Base-by-base conservation (phyloP, 2,113 vertebrate genomes). In the Ahaetulla prasina region DNA sequence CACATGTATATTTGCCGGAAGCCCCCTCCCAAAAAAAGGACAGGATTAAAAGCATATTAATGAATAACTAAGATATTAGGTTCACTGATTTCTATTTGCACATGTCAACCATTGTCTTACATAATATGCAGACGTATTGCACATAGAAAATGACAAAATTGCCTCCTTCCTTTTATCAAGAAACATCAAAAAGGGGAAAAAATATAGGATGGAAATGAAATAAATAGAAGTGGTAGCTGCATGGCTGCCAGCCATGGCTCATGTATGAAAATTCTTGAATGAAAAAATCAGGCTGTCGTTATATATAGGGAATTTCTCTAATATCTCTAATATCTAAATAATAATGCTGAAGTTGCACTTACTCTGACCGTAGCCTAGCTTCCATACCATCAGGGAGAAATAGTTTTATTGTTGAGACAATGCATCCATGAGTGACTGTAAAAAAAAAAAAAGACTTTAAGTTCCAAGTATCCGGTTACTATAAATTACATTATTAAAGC, bases 351-450 rank as follows among this genome's bases (percentile, higher is more conserved):
- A 93, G 91, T 93, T 92, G 93, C 96, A 97, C 99, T 99, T 98
- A 99, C 99, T 99, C 99, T 97, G 99, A 98, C 96, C 99, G 98
- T 52, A 98, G 97, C 74, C 99, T 98, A 92, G 99, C 98, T 98
- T 99, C 99, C 98, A 99, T 99, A 97, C 99, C 99, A 97, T 99
- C 99, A 95, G 99, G 99, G 96, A 99, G 98, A 98, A 99, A 99
- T 94, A 99, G 98, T 98, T 99, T 99, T 98, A 99, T 98, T 95
- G 99, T 98, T 93, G 99, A 99, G 96, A 99, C 99, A 97, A 99
- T 99, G 97, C 99, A 99, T 97, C 99, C 99, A 98, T 99, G 99
- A 95, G 99, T 99, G 95, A 99, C 99, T 99, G 96, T 68, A 97
- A 97, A 97, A 97, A 94, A 98, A 98, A 49, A 68, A 74, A 98